Conservation (phyloP, 2,888 invertebrate species). For the Phalera bucephala region DNA sequence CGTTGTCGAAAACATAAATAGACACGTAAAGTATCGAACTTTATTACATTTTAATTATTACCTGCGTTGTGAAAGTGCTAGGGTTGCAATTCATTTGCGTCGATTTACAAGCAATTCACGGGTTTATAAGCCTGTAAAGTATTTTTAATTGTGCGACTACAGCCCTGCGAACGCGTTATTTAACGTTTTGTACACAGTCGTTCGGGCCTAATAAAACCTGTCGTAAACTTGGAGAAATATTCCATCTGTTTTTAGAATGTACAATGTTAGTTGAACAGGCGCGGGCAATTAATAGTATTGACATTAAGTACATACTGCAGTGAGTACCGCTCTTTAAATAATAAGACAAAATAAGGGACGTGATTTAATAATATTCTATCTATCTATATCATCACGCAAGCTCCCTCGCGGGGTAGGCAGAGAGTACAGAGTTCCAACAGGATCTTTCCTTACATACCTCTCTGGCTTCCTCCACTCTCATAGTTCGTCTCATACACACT, state of each 20-base stretch:
- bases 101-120: constrained; percentile 57
- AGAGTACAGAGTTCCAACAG: too few relatives aligned
- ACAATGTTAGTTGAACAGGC: not conserved
- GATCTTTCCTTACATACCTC: too few relatives aligned
- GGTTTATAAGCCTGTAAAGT: constrained; percentile 56
- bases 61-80: constrained; percentile 32
- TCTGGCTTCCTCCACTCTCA: too few relatives aligned
- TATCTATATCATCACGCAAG: too few relatives aligned
- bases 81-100: constrained; percentile 39
- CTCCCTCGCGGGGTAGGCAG: too few relatives aligned
- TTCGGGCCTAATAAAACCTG: constrained; percentile 36
- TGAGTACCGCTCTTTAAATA: too few relatives aligned
- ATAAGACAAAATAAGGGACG: too few relatives aligned
- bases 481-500: too few relatives aligned
- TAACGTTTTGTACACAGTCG: constrained; percentile 42
- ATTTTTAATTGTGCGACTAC: constrained; percentile 60
- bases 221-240: constrained; percentile 35
- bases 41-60: constrained; percentile 23
- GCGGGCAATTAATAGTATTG: not conserved
- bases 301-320: not conserved
- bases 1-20: not conserved
- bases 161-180: constrained; percentile 48
- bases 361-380: too few relatives aligned
- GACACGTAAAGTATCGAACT: constrained; percentile 1
- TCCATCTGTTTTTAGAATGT: constrained; percentile 23